phyloP scores from a whole-genome alignment of 2,113 vertebrate genomes.

The Leucoraja erinaceus region DNA sequence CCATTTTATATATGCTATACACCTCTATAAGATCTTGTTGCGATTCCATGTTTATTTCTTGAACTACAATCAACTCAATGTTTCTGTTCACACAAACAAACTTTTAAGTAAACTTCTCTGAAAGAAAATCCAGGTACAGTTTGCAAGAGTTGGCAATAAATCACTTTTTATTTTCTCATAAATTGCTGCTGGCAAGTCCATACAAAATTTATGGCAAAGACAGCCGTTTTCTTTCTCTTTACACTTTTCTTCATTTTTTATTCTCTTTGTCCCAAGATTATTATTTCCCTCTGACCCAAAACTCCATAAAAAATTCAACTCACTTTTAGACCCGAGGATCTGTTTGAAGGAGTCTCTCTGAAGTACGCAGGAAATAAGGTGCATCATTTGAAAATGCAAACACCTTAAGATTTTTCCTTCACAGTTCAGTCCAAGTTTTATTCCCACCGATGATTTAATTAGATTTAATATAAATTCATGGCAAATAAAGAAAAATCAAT shows the following conservation, averaged over 20 bases:
- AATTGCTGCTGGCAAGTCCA: not conserved
- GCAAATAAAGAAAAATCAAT: not conserved
- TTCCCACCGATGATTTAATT: not conserved
- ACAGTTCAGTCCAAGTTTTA: not conserved
- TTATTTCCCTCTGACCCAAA: conserved; percentile 1
- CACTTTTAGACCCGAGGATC: not conserved
- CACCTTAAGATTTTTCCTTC: not conserved
- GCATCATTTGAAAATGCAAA: not conserved
- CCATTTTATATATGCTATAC: too few relatives aligned
- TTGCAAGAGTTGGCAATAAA: not conserved
- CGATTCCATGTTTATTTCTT: not conserved
- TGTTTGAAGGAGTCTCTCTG: not conserved
- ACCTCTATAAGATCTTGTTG: not conserved
- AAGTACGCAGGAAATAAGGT: not conserved
- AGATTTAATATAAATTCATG: not conserved
- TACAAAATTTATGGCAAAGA: not conserved
- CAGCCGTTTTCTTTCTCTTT: not conserved
- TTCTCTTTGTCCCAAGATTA: conserved; percentile 21
- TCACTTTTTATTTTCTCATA: not conserved
- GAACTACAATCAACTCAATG: not conserved
- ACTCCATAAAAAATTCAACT: not conserved
- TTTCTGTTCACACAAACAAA: not conserved
- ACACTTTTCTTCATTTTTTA: conserved; percentile 9
- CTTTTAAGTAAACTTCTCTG: not conserved
- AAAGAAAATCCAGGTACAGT: not conserved